A percentile compares a stretch with the other conserved stretches of the same genome.
Evolutionary conservation across 2,797 vertebrate genomes (phyloP).

Genomic region (Brotula barbata): DNA sequence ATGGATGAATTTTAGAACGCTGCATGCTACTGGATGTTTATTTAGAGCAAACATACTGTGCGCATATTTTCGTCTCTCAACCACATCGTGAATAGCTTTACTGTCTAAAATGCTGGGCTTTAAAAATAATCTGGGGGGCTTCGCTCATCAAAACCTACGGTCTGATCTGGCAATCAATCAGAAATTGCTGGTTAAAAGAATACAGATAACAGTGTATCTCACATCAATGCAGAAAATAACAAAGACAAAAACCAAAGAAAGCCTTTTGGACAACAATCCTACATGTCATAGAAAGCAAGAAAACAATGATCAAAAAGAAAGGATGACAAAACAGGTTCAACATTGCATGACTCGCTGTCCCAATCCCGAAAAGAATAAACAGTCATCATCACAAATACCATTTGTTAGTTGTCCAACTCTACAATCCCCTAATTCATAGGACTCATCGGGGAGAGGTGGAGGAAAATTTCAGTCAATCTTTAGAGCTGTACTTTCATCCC

Average conservation of each 20-base stretch:
- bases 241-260: conserved; percentile 19
- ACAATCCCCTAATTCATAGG: conserved; percentile 36
- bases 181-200: conserved; percentile 8
- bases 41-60: conserved; percentile 25
- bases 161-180: conserved; percentile 26
- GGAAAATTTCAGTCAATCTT: conserved; percentile 46
- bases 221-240: conserved; percentile 45
- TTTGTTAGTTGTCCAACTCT: conserved; percentile 35
- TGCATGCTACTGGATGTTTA: conserved; percentile 7
- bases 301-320: conserved; percentile 49
- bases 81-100: conserved; percentile 8
- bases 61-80: conserved; percentile 8
- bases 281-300: conserved; percentile 41
- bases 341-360: conserved; percentile 35
- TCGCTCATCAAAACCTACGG: conserved; percentile 10
- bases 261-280: conserved; percentile 34
- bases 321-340: conserved; percentile 53
- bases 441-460: conserved; percentile 37
- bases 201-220: conserved; percentile 40
- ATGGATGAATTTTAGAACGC: neutral
- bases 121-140: conserved; percentile 22
- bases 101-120: conserved; percentile 12
- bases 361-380: conserved; percentile 39
- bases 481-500: conserved; percentile 49
- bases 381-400: conserved; percentile 46